Evolutionary conservation across 2,888 invertebrate species (phyloP), one percentile per base, ranked within the genome.

Genomic region (Melanostoma scalare): DNA sequence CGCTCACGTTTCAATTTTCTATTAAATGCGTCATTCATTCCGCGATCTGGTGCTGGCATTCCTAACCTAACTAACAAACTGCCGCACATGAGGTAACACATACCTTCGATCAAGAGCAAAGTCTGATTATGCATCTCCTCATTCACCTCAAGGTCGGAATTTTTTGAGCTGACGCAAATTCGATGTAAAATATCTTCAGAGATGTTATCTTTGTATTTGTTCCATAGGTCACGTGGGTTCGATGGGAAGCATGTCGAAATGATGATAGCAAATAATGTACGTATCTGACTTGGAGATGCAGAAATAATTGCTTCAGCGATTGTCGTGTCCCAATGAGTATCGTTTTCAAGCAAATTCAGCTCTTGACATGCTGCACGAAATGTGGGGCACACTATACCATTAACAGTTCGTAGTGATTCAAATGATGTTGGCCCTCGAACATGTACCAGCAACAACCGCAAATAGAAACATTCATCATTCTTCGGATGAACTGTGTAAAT

Each of bases 401-500:
- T 6, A 5, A 55, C 55, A 55, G 38, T 55, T 31, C 60, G 44
- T 33, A 44, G 44, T 30, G 44, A 60, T 33, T 44, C 60, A 46
- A 61, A 61, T 3, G n/a, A 61, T 46, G 46, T 61, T n/a, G 46
- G 46, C 4, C 85, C 75, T 89, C 68, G 30, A 87, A 84, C 71
- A 89, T 61, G 33, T 88, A 61, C 58, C 9, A 69, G 63, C 8
- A 65, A 42, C 42, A 56, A 46, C 3, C 68, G 42, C 44, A 75
- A 31, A 38, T 75, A 60, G 30, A 87, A 50, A 85, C 87, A 89
- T 76, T 89, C 87, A 58, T 85, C 86, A 35, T 88, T 85, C 71
- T 79, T 89, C 38, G 89, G 88, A 88, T 89, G 89, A 44, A 89
- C 89, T 85, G 89, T 85, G 79, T 90, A 90, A 76, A 90, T 77